Base-by-base conservation (phyloP, 2,113 vertebrate genomes). In the Channa argus region DNA sequence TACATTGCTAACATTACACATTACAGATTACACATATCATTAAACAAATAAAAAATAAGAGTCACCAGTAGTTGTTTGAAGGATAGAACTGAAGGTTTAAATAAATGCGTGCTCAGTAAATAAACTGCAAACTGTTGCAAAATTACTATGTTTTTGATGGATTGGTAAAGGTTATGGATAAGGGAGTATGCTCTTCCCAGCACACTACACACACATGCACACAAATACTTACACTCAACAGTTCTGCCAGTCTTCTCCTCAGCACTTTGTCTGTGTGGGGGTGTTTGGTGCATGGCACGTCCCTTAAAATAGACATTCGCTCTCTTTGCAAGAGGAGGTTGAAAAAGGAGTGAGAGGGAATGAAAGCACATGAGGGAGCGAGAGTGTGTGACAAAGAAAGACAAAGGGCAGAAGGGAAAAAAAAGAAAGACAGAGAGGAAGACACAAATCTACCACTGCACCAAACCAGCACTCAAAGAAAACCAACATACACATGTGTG, bases 301-400 rank as follows among this genome's bases (percentile, higher is more conserved):
- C 36, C 83, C 93, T 91, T 92, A 91, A 94, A 94, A 94, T 94
- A 94, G 91, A 94, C 88, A 85, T 92, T 92, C 71, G 71, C 86
- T 92, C 79, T 80, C 79, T 90, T 88, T 86, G 84, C 88, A 85
- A 83, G 79, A 84, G 79, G 69, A 87, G 79, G 69, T 85, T 93
- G 91, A 93, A 85, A 91, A 90, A 89, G 77, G 71, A 87, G 69
- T 76, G 85, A 86, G 74, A 73, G 54, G 63, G 87, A 80, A 84
- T 74, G 76, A 88, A 85, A 85, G 63, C 65, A 8, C 74, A 77
- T 59, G 24, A 80, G 79, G 75, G 83, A 91, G 74, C 41, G 10
- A 53, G 63, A 79, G 73, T 78, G 66, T 74, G 78, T 65, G 79
- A 86, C 68, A 69, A 61, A 70, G 78, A 83, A 38, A 70, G 69